Conservation (phyloP, 2,797 vertebrate genomes). For the Acomys russatus region DNA sequence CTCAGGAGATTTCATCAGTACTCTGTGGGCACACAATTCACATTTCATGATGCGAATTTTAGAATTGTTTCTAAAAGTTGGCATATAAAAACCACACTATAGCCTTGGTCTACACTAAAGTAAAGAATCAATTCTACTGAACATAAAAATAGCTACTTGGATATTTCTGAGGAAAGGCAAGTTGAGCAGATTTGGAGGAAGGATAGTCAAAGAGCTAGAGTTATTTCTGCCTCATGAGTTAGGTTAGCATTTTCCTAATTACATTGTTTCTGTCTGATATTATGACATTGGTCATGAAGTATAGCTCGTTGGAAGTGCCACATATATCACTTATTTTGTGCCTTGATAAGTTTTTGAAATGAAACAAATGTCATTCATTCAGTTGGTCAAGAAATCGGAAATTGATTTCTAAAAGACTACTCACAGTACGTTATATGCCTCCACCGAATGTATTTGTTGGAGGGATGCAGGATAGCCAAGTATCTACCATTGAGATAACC, state of each 20-base stretch:
- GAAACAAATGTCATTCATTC: conserved; percentile 37
- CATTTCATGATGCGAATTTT: conserved; percentile 69
- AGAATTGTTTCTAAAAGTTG: conserved; percentile 74
- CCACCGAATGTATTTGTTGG: neutral
- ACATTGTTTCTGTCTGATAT: neutral
- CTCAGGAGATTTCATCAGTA: conserved; percentile 70
- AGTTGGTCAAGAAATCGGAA: neutral
- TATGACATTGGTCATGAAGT: neutral
- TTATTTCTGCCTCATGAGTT: conserved; percentile 63
- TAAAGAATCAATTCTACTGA: conserved; percentile 54
- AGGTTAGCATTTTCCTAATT: conserved; percentile 2
- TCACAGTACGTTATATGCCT: conserved; percentile 26
- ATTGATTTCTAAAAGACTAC: neutral
- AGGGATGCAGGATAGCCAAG: neutral
- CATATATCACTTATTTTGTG: neutral
- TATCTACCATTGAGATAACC: neutral
- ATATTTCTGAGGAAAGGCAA: conserved; percentile 45
- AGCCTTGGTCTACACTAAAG: conserved; percentile 65
- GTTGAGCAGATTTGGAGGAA: neutral
- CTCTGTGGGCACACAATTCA: conserved; percentile 64
- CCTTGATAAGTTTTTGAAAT: neutral
- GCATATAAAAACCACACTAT: conserved; percentile 62
- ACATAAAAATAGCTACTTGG: conserved; percentile 56
- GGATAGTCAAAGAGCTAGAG: neutral
- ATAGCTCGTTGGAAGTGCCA: neutral